Evolutionary conservation across 2,113 vertebrate genomes (phyloP).

Genomic region (Sebastes fasciatus): DNA sequence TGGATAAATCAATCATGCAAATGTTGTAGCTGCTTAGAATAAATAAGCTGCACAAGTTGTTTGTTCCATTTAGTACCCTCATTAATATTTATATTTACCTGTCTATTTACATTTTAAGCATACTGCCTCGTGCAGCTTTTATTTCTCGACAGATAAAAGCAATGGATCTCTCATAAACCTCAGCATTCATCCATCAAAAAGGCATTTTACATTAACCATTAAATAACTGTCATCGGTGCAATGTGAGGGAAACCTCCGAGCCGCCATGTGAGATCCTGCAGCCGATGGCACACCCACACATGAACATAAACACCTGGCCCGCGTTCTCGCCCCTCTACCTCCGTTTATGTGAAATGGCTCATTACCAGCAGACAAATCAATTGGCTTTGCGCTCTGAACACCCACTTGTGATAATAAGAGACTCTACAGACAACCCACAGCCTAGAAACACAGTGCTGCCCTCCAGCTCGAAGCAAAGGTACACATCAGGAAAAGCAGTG

Average conservation of each 20-base stretch:
- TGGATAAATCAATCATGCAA: conserved; percentile 51
- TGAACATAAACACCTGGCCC: conserved; percentile 69
- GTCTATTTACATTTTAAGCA: conserved; percentile 16
- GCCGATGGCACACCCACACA: conserved; percentile 61
- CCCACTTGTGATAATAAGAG: conserved; percentile 82
- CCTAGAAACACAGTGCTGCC: conserved; percentile 54
- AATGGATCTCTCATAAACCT: not conserved
- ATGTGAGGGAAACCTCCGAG: conserved; percentile 49
- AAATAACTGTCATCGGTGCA: conserved; percentile 27
- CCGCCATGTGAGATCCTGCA: conserved; percentile 43
- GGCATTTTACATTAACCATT: conserved; percentile 22
- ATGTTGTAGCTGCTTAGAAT: conserved; percentile 32
- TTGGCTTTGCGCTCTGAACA: conserved; percentile 81
- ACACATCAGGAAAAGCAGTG: conserved; percentile 46
- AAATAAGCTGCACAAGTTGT: conserved; percentile 24
- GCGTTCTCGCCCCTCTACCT: conserved; percentile 65
- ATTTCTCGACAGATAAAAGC: not conserved
- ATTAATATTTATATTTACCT: conserved; percentile 25
- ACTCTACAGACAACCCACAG: conserved; percentile 75
- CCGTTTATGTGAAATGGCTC: conserved; percentile 78
- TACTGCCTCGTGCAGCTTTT: not conserved
- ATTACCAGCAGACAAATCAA: conserved; percentile 84
- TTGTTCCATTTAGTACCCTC: conserved; percentile 27
- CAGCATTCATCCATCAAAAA: conserved; percentile 20
- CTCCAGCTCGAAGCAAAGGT: conserved; percentile 57